Evolutionary conservation across 2,113 vertebrate genomes (phyloP).

Genomic region (Agelaius tricolor): DNA sequence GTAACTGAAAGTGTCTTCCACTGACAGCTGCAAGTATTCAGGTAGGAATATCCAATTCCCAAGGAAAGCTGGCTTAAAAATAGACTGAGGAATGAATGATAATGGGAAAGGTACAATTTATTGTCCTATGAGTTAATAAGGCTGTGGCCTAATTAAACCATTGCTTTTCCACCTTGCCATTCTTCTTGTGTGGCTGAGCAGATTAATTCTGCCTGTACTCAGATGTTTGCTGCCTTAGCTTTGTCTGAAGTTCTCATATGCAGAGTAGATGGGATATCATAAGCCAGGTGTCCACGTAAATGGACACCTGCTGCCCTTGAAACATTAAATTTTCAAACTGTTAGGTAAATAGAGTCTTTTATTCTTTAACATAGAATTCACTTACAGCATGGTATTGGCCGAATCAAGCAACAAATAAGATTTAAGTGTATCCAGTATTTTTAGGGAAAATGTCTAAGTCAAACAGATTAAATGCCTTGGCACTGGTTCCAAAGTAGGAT

Average conservation of each 20-base stretch:
- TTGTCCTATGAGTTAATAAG: not conserved
- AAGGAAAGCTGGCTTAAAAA: not conserved
- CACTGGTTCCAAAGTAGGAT: not conserved
- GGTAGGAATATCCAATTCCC: not conserved
- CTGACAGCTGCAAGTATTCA: not conserved
- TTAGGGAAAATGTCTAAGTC: not conserved
- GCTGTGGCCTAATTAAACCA: not conserved
- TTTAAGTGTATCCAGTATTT: conserved; percentile 5
- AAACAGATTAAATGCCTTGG: conserved; percentile 15
- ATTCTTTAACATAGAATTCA: not conserved
- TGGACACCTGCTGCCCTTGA: not conserved
- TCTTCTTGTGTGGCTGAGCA: not conserved
- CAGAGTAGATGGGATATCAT: not conserved
- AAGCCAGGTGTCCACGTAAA: not conserved
- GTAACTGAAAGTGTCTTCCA: not conserved
- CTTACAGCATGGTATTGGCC: not conserved
- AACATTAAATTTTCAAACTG: not conserved
- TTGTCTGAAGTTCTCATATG: not conserved
- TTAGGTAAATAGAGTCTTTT: not conserved
- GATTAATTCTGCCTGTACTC: not conserved
- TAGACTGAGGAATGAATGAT: not conserved
- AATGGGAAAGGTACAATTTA: not conserved
- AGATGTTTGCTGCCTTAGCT: not conserved
- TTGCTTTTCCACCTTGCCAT: not conserved
- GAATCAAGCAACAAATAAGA: conserved; percentile 15